Evolutionary conservation across 1,140 invertebrate species (phyloP), one percentile per base, ranked within the genome.

Genomic region (Cydia strobilella): DNA sequence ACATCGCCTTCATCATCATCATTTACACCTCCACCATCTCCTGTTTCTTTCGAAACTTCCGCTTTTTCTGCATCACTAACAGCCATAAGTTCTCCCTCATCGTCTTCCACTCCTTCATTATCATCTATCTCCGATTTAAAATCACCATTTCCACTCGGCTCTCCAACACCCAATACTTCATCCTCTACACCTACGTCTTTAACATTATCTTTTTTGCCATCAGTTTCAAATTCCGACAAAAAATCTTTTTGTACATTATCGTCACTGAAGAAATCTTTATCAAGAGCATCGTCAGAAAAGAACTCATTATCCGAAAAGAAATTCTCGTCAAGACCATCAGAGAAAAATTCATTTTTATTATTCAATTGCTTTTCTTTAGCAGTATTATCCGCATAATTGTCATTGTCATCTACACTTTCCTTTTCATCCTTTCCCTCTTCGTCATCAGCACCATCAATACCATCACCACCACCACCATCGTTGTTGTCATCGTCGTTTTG

Each of bases 181-280:
- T 54, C n/a, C 4, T 18, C 48, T 54, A 18, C 48, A 54, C 48
- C n/a, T 54, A 54, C 48, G 12, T 15, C 45, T 48, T 9, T n/a
- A 69, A 18, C 65, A 13, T 69, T 18, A n/a, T 18, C n/a, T 65
- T 35, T 35, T 59, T 59, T 59, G 20, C 18, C 20, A 59, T 65
- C 65, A 69, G 4, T 18, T 35, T 69, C 65, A 18, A 39, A 18
- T 18, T 35, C 63, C 1, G 63, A 65, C 3, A 65, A 35, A n/a
- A 65, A 65, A 7, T 15, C 27, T 18, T 65, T n/a, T 35, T 65
- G 15, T n/a, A 15, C 3, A 31, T 65, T 65, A 31, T 65, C 63
- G 7, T 31, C 25, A 65, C 23, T 31, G 63, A 65, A 65, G 12
- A 65, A 65, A n/a, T 63, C 10, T 54, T 54, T 5, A 2, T 54